Base-by-base conservation (phyloP, 1,140 invertebrate genomes). In the Pissodes strobi region DNA sequence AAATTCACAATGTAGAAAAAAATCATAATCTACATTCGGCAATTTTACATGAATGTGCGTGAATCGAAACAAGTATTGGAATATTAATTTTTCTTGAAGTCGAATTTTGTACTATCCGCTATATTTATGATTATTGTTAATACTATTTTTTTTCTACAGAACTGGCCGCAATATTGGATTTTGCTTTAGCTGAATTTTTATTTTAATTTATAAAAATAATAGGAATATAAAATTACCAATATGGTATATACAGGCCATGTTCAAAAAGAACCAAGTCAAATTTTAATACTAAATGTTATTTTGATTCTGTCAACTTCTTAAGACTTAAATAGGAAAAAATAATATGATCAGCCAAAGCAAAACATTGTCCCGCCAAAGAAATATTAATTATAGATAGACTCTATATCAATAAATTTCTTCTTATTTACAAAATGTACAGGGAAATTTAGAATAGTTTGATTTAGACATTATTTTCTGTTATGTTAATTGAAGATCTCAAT, bases 391-490 rank as follows among this genome's bases (percentile, higher is more conserved):
- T 53, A 63, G 19, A 45, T 57, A 67, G 22, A 57, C 12, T 45
- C 19, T 62, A 48, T 57, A 37, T 52, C 64, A 66, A 60, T 49
- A 49, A 56, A 38, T 53, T 63, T 48, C 37, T 34, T 56, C n/a
- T 68, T 76, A 78, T 78, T 58, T 78, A 78, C 74, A 76, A 76
- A 75, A 72, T 76, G 72, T 78, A 77, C 75, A 78, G 58, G 67
- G 27, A 69, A 73, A 76, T 62, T 58, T 64, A 60, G 27, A 62
- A 74, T 74, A 74, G 67, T 76, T 78, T 78, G 75, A 78, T 78
- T 76, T 76, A 76, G 73, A 76, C 74, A 73, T 76, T 75, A 22
- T 48, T 60, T 60, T 49, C 13, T 49, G 1, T 49, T 27, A 25
- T n/a, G n/a, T n/a, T n/a, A n/a, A n/a, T n/a, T n/a, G n/a, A n/a